These are phyloP conservation scores for Glyptemys insculpta DNA, from an alignment of 2,797 vertebrate genomes.

Conservation along the genomic window DNA sequence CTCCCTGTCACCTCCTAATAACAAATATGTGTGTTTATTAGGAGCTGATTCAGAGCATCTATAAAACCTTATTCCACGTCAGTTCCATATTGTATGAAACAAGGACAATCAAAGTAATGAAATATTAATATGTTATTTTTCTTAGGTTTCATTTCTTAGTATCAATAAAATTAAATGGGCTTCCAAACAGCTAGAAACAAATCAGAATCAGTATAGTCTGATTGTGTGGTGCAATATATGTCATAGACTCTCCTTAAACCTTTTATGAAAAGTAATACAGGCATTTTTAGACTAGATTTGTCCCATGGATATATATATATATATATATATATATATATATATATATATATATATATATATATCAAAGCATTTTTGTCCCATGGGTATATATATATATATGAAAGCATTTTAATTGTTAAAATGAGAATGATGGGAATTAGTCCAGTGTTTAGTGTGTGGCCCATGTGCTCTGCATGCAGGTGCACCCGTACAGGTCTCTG, in stretches of 20 bases:
- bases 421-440: not conserved
- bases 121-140: constrained; percentile 21
- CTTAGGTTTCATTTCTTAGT: constrained; percentile 5
- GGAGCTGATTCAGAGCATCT: constrained; percentile 49
- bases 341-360: not conserved
- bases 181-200: constrained; percentile 37
- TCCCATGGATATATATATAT: not conserved
- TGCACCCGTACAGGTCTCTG: not conserved
- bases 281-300: not conserved
- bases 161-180: constrained; percentile 23
- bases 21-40: constrained; percentile 63
- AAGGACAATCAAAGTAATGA: constrained; percentile 32
- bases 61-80: not conserved
- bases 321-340: not conserved
- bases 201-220: not conserved
- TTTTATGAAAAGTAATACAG: not conserved
- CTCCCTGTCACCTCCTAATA: constrained; percentile 36
- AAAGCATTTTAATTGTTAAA: not conserved
- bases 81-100: constrained; percentile 46
- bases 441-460: not conserved
- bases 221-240: not conserved
- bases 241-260: no score
- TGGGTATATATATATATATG: not conserved
- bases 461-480: accelerated
- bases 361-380: not conserved